Conservation (phyloP, 2,797 vertebrate genomes). For the Sebastes glaucus region DNA sequence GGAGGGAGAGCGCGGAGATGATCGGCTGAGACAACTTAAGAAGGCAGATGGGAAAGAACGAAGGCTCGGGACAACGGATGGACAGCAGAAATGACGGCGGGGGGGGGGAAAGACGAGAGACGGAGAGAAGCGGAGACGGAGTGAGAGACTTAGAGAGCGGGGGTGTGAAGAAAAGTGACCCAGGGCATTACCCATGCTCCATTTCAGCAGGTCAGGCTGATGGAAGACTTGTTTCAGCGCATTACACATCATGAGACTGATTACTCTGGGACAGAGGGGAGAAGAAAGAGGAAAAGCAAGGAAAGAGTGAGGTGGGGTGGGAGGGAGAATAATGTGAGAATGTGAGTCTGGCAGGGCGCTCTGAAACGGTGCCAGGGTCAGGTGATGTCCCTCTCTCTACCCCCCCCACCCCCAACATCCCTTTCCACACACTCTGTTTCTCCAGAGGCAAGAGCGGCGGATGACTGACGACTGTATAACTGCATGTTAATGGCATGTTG, state of each 20-base stretch:
- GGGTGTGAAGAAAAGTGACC: constrained; percentile 77
- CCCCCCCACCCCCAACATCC: constrained; percentile 1
- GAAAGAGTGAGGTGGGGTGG: constrained; percentile 12
- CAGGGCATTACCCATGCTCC: constrained; percentile 77
- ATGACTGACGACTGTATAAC: constrained; percentile 40
- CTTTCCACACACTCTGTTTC: not conserved
- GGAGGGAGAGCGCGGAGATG: constrained; percentile 20
- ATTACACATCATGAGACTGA: constrained; percentile 84
- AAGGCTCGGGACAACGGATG: constrained; percentile 17
- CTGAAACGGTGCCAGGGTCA: constrained; percentile 79
- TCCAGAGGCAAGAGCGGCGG: not conserved
- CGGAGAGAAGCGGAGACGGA: constrained; percentile 16
- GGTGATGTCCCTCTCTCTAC: constrained; percentile 64
- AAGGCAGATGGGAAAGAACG: constrained; percentile 46
- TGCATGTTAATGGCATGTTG: constrained; percentile 40
- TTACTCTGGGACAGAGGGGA: constrained; percentile 71
- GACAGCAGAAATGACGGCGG: constrained; percentile 30
- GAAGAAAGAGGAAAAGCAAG: constrained; percentile 65
- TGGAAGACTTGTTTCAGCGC: constrained; percentile 74
- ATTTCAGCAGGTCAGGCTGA: constrained; percentile 78
- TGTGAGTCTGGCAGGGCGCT: constrained; percentile 60
- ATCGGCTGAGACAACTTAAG: constrained; percentile 57
- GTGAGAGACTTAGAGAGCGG: constrained; percentile 49
- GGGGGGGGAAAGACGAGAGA: constrained; percentile 17
- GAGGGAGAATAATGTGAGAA: constrained; percentile 51